Evolutionary conservation across 2,888 invertebrate genomes (phyloP).

Genomic region (Sinelater perroti): DNA sequence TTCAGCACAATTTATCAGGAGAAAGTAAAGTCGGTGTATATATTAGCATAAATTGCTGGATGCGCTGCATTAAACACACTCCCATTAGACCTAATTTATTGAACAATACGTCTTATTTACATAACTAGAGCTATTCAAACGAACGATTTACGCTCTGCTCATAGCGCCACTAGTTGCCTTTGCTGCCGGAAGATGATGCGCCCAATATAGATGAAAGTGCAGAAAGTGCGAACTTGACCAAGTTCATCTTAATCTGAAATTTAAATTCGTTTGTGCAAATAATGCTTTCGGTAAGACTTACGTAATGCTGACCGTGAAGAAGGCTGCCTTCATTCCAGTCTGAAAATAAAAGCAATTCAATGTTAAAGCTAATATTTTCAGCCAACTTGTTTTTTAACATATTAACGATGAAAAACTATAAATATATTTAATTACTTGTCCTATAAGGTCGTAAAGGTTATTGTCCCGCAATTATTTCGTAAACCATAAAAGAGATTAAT

Average conservation of each 20-base stretch:
- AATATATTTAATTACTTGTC: too few relatives aligned
- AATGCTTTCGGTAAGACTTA: not conserved
- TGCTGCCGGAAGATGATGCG: slow-evolving; percentile 46
- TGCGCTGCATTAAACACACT: slow-evolving; percentile 3
- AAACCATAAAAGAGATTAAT: too few relatives aligned
- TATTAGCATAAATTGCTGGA: slow-evolving; percentile 10
- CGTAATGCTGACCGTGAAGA: not conserved
- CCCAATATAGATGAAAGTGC: slow-evolving; percentile 54
- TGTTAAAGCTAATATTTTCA: too few relatives aligned
- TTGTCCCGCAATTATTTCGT: too few relatives aligned
- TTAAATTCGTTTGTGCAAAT: slow-evolving; percentile 5
- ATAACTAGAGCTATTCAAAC: slow-evolving; percentile 7
- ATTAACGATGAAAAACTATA: too few relatives aligned
- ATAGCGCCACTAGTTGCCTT: not conserved
- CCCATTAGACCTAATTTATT: not conserved
- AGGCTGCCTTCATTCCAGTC: slow-evolving; percentile 11
- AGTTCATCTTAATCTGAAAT: slow-evolving; percentile 49
- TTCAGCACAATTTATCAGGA: slow-evolving; percentile 7
- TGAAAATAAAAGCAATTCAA: slow-evolving; percentile 3
- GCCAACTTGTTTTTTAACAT: too few relatives aligned
- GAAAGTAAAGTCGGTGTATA: slow-evolving; percentile 2
- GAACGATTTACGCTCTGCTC: too few relatives aligned
- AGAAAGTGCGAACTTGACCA: slow-evolving; percentile 56
- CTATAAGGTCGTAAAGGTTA: too few relatives aligned
- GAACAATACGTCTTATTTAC: slow-evolving; percentile 23